A percentile compares a stretch with the other conserved stretches of the same genome.
These are phyloP conservation scores for Danio aesculapii DNA, from an alignment of 2,797 vertebrate species.

Conservation along the genomic window DNA sequence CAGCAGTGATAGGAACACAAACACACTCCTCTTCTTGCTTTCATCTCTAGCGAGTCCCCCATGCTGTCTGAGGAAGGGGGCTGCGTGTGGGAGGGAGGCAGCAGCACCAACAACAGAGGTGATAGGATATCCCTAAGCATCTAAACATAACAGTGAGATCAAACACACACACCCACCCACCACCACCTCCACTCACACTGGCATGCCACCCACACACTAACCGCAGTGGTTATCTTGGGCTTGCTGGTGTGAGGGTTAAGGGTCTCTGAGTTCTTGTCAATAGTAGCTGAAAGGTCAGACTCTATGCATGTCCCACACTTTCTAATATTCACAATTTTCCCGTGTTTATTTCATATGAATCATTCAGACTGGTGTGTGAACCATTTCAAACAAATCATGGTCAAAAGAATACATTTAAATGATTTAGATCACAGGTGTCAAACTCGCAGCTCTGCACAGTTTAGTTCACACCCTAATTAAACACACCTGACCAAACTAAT, in stretches of 20 bases:
- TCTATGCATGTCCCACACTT: slow-evolving; percentile 21
- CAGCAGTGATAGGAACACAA: slow-evolving; percentile 81
- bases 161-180: slow-evolving; percentile 66
- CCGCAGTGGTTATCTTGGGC: slow-evolving; percentile 79
- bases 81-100: slow-evolving; percentile 63
- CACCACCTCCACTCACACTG: slow-evolving; percentile 52
- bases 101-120: slow-evolving; percentile 80
- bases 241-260: slow-evolving; percentile 72
- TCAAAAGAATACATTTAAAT: background rate
- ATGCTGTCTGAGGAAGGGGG: slow-evolving; percentile 53
- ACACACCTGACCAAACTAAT: too few relatives aligned
- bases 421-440: background rate
- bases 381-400: background rate
- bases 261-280: slow-evolving; percentile 49
- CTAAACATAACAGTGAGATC: slow-evolving; percentile 84
- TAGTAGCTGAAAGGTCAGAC: slow-evolving; percentile 53
- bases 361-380: background rate
- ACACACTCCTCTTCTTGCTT: slow-evolving; percentile 75
- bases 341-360: background rate
- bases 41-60: slow-evolving; percentile 72
- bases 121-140: slow-evolving; percentile 85
- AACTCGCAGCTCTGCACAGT: too few relatives aligned
- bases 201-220: slow-evolving; percentile 80
- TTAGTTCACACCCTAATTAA: too few relatives aligned
- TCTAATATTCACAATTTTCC: background rate